Evolutionary conservation across 2,113 vertebrate genomes (phyloP).

Genomic region (Poeciliopsis occidentalis): DNA sequence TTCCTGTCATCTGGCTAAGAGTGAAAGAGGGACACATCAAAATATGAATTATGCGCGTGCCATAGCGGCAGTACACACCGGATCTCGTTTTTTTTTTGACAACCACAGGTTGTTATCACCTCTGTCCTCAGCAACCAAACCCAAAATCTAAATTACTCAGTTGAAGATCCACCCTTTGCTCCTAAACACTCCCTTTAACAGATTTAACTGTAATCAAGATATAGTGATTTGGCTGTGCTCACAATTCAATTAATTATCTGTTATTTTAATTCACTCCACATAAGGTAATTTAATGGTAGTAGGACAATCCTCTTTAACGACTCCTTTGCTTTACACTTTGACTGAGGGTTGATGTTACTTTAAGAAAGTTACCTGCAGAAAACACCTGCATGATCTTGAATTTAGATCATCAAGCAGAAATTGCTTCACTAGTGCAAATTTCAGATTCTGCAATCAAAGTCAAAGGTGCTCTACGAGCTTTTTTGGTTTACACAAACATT

Average conservation of each 20-base stretch:
- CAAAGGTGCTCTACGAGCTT: background rate
- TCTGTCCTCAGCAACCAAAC: constrained; percentile 57
- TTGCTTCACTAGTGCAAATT: constrained; percentile 11
- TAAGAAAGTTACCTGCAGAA: constrained; percentile 59
- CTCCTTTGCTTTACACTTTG: constrained; percentile 43
- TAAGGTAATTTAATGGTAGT: background rate
- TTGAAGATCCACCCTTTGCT: constrained; percentile 66
- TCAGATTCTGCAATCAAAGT: constrained; percentile 7
- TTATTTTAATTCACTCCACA: constrained; percentile 8
- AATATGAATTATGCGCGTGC: constrained; percentile 55
- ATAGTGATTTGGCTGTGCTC: constrained; percentile 25
- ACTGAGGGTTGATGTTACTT: constrained; percentile 51
- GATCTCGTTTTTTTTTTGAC: constrained; percentile 68
- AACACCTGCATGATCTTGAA: constrained; percentile 1
- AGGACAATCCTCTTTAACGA: constrained; percentile 11
- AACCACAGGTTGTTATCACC: constrained; percentile 65
- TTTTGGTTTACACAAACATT: background rate
- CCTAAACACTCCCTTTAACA: constrained; percentile 73
- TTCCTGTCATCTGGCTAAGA: constrained; percentile 69
- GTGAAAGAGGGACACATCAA: constrained; percentile 72
- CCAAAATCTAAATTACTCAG: constrained; percentile 79
- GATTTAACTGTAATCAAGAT: constrained; percentile 62
- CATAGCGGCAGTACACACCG: constrained; percentile 50
- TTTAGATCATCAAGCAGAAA: background rate
- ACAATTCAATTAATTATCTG: constrained; percentile 21